phyloP scores from a whole-genome alignment of 2,888 invertebrate species.

The Harmothoe impar region DNA sequence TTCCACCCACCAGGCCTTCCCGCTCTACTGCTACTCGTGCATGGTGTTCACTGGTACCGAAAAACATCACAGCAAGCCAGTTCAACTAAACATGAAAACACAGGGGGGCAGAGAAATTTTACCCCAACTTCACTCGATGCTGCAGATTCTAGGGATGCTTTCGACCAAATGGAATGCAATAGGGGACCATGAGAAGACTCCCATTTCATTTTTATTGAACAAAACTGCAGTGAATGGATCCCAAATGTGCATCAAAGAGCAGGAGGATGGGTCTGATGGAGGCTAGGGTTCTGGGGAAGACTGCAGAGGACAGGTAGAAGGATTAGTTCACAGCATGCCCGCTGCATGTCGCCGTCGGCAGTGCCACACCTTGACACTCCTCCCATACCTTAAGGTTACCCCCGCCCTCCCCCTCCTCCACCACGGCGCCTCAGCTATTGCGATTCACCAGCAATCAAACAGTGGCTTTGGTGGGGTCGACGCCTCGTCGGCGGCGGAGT shows the following conservation, averaged over 20 bases:
- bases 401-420: neutral
- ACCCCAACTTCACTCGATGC: constrained; percentile 17
- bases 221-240: constrained; percentile 25
- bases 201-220: constrained; percentile 29
- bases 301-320: neutral
- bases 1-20: neutral
- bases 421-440: neutral
- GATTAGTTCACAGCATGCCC: constrained; percentile 24
- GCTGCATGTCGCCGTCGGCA: constrained; percentile 16
- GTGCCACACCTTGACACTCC: neutral
- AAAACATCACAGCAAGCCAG: constrained; percentile 1
- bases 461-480: neutral
- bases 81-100: neutral
- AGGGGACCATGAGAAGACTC: neutral
- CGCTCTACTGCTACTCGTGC: constrained; percentile 4
- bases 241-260: neutral
- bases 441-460: constrained; percentile 27
- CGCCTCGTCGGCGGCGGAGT: neutral
- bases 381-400: neutral
- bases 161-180: neutral
- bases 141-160: neutral
- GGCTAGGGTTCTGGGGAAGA: neutral
- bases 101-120: constrained; percentile 5
- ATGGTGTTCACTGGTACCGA: constrained; percentile 29
- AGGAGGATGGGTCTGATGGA: neutral